phyloP scores from a whole-genome alignment of 1,140 invertebrate genomes.

The Mylabris phalerata region DNA sequence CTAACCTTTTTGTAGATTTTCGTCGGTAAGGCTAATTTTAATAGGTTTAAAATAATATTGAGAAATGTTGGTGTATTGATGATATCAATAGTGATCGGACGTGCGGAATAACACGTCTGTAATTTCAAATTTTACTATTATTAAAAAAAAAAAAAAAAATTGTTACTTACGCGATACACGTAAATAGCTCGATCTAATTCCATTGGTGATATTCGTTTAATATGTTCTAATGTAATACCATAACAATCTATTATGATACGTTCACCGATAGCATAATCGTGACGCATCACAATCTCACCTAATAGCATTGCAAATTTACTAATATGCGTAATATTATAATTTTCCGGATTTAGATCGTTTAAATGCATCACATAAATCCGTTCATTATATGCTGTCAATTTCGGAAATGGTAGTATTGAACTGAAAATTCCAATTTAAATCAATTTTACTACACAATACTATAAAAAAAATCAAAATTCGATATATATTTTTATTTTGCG shows the following conservation, averaged over 20 bases:
- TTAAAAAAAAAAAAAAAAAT: not conserved
- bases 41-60: slow-evolving; percentile 6
- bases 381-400: slow-evolving; percentile 2
- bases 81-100: slow-evolving; percentile 4
- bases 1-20: slow-evolving; percentile 7
- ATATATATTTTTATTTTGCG: too few relatives aligned
- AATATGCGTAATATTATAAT: slow-evolving; percentile 5
- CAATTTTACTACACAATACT: too few relatives aligned
- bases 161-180: slow-evolving; percentile 1
- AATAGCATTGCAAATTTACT: slow-evolving; percentile 2
- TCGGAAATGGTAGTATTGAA: not conserved
- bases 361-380: not conserved
- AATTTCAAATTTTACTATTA: too few relatives aligned
- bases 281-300: slow-evolving; percentile 1
- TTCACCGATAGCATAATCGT: slow-evolving; percentile 8
- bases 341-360: not conserved
- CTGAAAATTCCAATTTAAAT: not conserved
- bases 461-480: too few relatives aligned
- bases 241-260: slow-evolving; percentile 4
- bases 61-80: slow-evolving; percentile 9
- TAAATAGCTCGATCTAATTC: not conserved
- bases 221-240: not conserved
- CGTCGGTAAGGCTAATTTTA: slow-evolving; percentile 7
- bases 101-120: not conserved
- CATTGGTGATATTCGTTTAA: not conserved